These are phyloP conservation scores for Noctuana brunneofusca DNA, from an alignment of 2,888 invertebrate genomes.

Conservation along the genomic window DNA sequence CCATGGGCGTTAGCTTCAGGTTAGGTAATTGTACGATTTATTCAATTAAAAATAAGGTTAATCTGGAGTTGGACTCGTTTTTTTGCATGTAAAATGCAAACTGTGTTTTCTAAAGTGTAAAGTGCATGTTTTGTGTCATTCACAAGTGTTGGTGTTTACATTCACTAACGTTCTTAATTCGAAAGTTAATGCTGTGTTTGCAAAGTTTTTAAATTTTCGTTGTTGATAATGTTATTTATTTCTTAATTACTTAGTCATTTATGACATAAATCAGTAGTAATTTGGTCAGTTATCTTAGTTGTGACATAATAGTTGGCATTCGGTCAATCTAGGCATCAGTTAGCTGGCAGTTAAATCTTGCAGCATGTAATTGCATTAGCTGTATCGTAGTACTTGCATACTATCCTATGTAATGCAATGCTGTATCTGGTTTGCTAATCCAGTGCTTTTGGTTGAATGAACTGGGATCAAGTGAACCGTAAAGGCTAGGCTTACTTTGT, in stretches of 20 bases:
- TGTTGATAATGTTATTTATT: not conserved
- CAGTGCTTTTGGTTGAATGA: conserved; percentile 23
- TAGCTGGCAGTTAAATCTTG: conserved; percentile 16
- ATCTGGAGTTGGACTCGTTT: conserved; percentile 47
- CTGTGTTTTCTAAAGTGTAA: conserved; percentile 6
- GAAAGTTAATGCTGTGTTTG: conserved; percentile 11
- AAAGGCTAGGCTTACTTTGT: conserved; percentile 15
- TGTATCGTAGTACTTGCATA: conserved; percentile 10
- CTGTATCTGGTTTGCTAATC: conserved; percentile 23
- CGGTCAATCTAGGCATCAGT: conserved; percentile 26
- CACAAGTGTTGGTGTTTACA: not conserved
- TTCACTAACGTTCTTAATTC: conserved; percentile 23
- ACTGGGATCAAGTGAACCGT: conserved; percentile 20
- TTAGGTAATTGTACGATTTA: conserved; percentile 67
- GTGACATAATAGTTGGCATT: conserved; percentile 34
- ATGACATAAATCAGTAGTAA: not conserved
- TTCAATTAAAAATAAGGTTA: conserved; percentile 70
- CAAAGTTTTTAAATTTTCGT: not conserved
- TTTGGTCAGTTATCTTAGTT: conserved; percentile 4
- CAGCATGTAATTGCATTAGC: conserved; percentile 29
- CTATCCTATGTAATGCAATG: conserved; percentile 20
- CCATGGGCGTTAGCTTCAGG: conserved; percentile 80
- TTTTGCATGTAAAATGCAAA: conserved; percentile 15
- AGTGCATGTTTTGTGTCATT: not conserved
- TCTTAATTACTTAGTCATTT: not conserved